Evolutionary conservation across 2,797 vertebrate genomes (phyloP).

Genomic region (Clamator glandarius): DNA sequence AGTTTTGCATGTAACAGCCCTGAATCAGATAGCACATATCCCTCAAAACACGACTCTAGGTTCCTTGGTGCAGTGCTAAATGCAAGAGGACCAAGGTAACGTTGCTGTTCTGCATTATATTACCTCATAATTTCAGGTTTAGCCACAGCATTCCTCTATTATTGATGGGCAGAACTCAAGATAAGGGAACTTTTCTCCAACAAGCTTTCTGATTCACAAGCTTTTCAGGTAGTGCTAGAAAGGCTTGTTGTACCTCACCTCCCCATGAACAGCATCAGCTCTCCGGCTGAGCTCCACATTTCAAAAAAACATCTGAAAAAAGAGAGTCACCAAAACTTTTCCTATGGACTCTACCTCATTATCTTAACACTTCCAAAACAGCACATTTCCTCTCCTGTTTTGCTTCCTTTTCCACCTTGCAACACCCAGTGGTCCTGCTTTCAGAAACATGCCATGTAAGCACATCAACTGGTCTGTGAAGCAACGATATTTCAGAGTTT

Average conservation of each 20-base stretch:
- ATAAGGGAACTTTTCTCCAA: background rate
- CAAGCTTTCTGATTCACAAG: background rate
- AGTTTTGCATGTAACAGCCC: background rate
- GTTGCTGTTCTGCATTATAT: background rate
- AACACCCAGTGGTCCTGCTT: background rate
- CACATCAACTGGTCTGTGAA: background rate
- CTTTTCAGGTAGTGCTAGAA: background rate
- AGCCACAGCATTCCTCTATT: background rate
- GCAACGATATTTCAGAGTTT: background rate
- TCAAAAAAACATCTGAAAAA: background rate
- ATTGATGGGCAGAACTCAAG: background rate
- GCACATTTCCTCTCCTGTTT: background rate
- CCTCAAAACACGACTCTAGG: background rate
- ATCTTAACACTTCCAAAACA: background rate
- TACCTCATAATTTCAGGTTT: background rate
- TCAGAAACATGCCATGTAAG: accelerated
- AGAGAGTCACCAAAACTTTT: background rate
- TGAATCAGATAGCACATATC: background rate
- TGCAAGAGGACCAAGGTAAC: background rate
- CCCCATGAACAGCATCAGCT: background rate
- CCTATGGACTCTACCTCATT: background rate
- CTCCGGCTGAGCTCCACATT: background rate
- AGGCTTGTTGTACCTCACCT: background rate
- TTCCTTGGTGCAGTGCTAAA: background rate
- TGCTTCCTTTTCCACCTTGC: background rate